Evolutionary conservation across 2,888 invertebrate species (phyloP), one percentile per base, ranked within the genome.

Genomic region (Furcula furcula): DNA sequence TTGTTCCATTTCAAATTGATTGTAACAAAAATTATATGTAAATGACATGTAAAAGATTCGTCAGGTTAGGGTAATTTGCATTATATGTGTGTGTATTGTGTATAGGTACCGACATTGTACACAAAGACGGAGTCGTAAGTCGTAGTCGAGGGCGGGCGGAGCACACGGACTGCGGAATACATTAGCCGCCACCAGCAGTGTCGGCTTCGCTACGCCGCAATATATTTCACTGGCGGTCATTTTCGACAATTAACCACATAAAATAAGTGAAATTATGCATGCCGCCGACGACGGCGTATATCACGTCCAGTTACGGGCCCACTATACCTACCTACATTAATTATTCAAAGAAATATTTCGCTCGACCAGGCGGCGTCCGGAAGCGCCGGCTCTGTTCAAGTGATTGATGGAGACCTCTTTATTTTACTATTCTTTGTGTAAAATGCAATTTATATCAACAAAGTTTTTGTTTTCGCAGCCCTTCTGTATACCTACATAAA

Each of bases 221-320:
- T 85, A 83, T 87, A 87, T 88, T 87, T 87, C 79, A 82, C 83
- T 74, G 54, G 83, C 80, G 86, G 88, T 88, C 87, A 87, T 88
- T 88, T 87, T 88, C 88, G 88, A 87, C 88, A 88, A 87, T 88
- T 87, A 88, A 87, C 87, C 84, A 85, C 87, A 87, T 88, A 86
- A 87, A 87, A 86, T 88, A 87, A 87, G 88, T 87, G 81, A 86
- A 88, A 88, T 88, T 88, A 88, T 88, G 88, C 88, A 87, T 87
- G 85, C 88, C 79, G 86, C 69, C 86, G 83, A 78, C 84, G 86
- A 88, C 84, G 87, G 80, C 80, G 86, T 88, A 88, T 88, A 88
- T 88, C 87, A 88, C 87, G 87, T 87, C 88, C 85, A 88, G 86
- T 88, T 87, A 87, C 83, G 78, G 80, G 79, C 77, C n/a, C 76